phyloP scores from a whole-genome alignment of 2,888 invertebrate species.

The Andrena bucephala region DNA sequence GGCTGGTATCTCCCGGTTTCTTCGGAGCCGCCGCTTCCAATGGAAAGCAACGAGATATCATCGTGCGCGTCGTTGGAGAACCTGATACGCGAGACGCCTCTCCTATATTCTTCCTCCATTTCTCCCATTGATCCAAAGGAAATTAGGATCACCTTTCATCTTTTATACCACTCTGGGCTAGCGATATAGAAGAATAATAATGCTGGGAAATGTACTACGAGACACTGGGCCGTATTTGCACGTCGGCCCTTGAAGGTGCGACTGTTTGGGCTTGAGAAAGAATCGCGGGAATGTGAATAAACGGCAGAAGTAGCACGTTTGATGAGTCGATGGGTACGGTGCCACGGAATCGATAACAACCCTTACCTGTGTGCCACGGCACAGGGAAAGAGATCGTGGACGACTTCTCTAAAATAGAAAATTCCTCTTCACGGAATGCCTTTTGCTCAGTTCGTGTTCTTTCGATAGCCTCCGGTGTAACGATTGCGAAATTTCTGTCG shows the following conservation, averaged over 20 bases:
- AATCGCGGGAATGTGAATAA: not conserved
- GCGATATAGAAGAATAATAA: not conserved
- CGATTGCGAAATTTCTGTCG: not conserved
- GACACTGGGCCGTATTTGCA: not conserved
- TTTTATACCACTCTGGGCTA: not conserved
- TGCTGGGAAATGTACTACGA: not conserved
- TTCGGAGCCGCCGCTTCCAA: not conserved
- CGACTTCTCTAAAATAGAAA: no score
- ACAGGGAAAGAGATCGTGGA: no score
- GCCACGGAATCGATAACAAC: no score
- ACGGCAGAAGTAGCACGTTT: no score
- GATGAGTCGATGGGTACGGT: no score
- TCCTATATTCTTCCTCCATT: not conserved
- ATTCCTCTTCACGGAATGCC: no score
- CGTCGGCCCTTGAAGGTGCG: not conserved
- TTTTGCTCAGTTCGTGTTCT: not conserved
- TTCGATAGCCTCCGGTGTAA: not conserved
- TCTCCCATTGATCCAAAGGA: not conserved
- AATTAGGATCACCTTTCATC: conserved; percentile 10
- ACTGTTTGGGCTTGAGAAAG: not conserved
- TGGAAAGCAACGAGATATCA: not conserved
- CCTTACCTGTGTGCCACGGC: no score
- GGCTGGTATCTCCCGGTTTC: not conserved
- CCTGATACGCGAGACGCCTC: not conserved
- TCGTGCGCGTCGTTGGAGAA: not conserved